phyloP scores from a whole-genome alignment of 2,797 vertebrate species.

The Gila robusta region DNA sequence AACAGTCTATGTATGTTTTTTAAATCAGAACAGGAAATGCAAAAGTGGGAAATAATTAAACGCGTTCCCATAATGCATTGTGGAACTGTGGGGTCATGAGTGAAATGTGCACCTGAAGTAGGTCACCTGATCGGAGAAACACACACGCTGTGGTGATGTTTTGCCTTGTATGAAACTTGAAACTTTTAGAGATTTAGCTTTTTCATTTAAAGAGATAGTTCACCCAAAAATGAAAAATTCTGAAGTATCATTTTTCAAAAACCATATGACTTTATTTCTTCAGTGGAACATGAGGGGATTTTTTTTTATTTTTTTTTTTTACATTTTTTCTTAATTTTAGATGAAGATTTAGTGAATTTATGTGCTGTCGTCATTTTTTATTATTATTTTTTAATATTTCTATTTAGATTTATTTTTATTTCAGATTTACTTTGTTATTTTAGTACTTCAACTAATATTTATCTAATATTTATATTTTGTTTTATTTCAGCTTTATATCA shows the following conservation, averaged over 20 bases:
- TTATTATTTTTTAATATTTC: background rate
- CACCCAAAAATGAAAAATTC: background rate
- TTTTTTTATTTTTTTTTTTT: background rate
- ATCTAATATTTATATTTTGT: background rate
- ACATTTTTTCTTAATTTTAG: background rate
- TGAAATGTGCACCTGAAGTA: constrained; percentile 22
- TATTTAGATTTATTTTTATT: background rate
- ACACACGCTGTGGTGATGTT: no score
- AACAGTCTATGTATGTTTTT: background rate
- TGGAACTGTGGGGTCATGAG: background rate
- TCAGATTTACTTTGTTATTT: background rate
- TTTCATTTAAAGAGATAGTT: background rate
- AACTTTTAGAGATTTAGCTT: background rate
- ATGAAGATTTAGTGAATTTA: background rate
- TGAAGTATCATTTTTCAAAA: background rate
- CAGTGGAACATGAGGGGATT: no score
- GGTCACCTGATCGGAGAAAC: background rate
- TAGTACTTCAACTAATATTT: background rate
- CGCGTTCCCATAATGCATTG: constrained; percentile 4
- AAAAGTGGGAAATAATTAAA: constrained; percentile 25
- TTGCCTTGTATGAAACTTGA: background rate
- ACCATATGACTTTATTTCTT: background rate
- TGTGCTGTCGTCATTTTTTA: background rate
- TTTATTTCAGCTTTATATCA: background rate
- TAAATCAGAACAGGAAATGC: background rate